Percentiles rank a stretch among this genome's conserved stretches.
phyloP scores from a whole-genome alignment of 2,888 invertebrate genomes.

The Rotaria macrura region DNA sequence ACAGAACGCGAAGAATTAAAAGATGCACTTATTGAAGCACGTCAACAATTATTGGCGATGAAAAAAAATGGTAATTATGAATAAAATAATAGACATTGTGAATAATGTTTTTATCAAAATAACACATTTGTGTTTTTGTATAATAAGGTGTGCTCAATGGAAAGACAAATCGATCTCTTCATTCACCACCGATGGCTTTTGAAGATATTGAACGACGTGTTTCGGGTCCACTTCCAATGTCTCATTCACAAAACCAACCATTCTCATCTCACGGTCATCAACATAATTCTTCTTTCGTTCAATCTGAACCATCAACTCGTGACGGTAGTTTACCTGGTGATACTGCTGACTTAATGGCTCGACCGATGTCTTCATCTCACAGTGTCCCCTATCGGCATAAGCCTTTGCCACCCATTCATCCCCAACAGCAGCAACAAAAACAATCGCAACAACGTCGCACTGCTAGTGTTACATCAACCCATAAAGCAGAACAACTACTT shows the following conservation, averaged over 20 bases:
- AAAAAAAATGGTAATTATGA: slow-evolving; percentile 22
- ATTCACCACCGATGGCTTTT: slow-evolving; percentile 5
- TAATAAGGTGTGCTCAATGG: not conserved
- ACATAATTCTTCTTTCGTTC: not conserved
- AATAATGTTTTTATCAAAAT: too few species aligned
- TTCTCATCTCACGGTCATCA: not conserved
- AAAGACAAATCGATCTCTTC: not conserved
- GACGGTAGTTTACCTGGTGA: not conserved
- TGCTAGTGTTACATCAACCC: not conserved
- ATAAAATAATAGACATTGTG: not conserved
- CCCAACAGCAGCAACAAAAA: not conserved
- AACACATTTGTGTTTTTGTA: too few species aligned
- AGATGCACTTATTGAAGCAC: slow-evolving; percentile 26
- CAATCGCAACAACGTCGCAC: not conserved
- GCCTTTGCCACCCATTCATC: not conserved
- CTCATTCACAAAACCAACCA: not conserved
- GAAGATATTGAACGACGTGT: slow-evolving; percentile 20
- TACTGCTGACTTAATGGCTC: not conserved
- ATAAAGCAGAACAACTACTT: not conserved
- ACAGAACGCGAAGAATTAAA: slow-evolving; percentile 30
- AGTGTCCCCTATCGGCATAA: not conserved
- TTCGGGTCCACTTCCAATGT: not conserved
- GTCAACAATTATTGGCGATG: slow-evolving; percentile 25
- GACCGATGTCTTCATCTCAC: not conserved
- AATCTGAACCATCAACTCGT: slow-evolving; percentile 3